Conservation (phyloP, 2,113 vertebrate species). For the Neodontobutis hainanensis region DNA sequence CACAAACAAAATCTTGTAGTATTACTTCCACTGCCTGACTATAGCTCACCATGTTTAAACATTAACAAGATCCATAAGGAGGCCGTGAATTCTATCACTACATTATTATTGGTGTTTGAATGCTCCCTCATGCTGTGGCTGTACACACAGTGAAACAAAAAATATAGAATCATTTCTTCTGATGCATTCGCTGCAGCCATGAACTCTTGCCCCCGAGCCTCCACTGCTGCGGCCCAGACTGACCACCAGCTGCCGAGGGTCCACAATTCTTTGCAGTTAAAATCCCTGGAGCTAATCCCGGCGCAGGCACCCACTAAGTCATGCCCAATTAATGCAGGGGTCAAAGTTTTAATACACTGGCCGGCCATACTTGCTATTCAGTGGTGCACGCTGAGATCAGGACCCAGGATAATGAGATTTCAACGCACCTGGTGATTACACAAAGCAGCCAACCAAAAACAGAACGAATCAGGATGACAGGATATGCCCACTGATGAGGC, state of each 20-base stretch:
- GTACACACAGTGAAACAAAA: conserved; percentile 3
- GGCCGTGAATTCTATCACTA: not conserved
- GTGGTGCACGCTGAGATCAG: conserved; percentile 55
- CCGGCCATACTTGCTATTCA: conserved; percentile 59
- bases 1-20: too few relatives aligned
- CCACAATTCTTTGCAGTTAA: conserved; percentile 19
- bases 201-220: conserved; percentile 21
- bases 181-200: conserved; percentile 19
- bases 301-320: conserved; percentile 42
- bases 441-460: conserved; percentile 72
- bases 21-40: not conserved
- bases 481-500: conserved; percentile 53
- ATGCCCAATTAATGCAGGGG: conserved; percentile 66
- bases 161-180: not conserved
- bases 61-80: not conserved
- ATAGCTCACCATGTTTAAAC: not conserved
- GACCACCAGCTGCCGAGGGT: conserved; percentile 41
- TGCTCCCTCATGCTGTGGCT: not conserved
- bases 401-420: conserved; percentile 77
- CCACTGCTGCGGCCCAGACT: conserved; percentile 5
- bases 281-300: conserved; percentile 29
- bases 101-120: not conserved
- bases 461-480: conserved; percentile 56
- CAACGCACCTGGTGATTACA: conserved; percentile 74
- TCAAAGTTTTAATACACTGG: conserved; percentile 70